These are phyloP conservation scores for Orchestia grillus DNA, from an alignment of 1,140 invertebrate species.

Conservation along the genomic window DNA sequence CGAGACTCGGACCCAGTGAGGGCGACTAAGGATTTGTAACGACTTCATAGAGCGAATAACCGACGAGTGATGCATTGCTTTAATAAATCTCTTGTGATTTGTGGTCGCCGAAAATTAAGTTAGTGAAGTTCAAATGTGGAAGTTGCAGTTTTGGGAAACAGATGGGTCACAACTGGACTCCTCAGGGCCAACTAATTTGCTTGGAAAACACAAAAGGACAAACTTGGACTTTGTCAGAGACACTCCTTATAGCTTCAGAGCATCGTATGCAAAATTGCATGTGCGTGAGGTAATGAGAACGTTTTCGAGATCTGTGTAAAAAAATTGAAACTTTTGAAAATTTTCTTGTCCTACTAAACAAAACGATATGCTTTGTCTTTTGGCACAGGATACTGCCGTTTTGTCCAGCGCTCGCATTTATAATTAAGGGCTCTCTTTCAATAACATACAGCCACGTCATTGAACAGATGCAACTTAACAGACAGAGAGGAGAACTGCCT, in stretches of 20 bases:
- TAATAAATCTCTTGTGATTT: conserved; percentile 28
- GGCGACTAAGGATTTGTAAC: neutral
- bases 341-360: neutral
- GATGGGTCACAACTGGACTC: neutral
- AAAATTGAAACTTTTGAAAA: neutral
- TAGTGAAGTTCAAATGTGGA: neutral
- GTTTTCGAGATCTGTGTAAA: neutral
- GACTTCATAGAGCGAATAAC: neutral
- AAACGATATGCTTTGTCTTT: neutral
- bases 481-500: no score
- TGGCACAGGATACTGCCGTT: neutral
- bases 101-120: neutral
- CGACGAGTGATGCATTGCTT: neutral
- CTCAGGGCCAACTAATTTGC: neutral
- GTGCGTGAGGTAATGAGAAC: neutral
- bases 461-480: no score
- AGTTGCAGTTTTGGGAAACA: neutral
- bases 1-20: neutral
- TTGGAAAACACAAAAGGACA: neutral
- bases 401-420: neutral
- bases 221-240: neutral
- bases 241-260: neutral
- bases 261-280: neutral
- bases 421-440: no score
- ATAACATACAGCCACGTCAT: no score